phyloP scores from a whole-genome alignment of 1,140 invertebrate genomes.

The Drepana arcuata region DNA sequence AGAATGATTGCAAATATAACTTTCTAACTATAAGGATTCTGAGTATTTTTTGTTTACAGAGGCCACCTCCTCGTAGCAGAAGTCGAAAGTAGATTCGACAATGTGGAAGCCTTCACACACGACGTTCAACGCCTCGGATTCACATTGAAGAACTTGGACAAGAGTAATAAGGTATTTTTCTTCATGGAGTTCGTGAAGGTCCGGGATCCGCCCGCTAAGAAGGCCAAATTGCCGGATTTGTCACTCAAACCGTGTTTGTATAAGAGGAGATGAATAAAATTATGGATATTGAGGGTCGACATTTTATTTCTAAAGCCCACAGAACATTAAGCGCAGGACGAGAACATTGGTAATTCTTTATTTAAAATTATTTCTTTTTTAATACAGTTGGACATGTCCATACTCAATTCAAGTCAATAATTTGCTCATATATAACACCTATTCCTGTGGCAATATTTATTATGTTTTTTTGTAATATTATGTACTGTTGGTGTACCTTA shows the following conservation, averaged over 20 bases:
- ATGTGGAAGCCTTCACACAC: conserved; percentile 76
- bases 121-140: conserved; percentile 81
- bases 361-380: too few relatives aligned
- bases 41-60: conserved; percentile 73
- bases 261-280: conserved; percentile 80
- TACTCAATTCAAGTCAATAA: too few relatives aligned
- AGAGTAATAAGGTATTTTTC: conserved; percentile 80
- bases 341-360: too few relatives aligned
- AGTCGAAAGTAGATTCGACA: conserved; percentile 84
- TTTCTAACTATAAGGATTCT: too few relatives aligned
- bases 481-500: too few relatives aligned
- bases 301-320: too few relatives aligned
- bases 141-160: conserved; percentile 75
- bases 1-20: too few relatives aligned
- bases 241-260: conserved; percentile 85
- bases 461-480: too few relatives aligned
- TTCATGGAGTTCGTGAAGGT: conserved; percentile 84
- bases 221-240: conserved; percentile 73
- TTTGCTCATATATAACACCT: too few relatives aligned
- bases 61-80: conserved; percentile 87
- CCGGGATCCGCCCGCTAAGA: conserved; percentile 69
- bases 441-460: too few relatives aligned
- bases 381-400: too few relatives aligned
- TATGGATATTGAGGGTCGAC: conserved; percentile 1
- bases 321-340: too few relatives aligned